phyloP scores from a whole-genome alignment of 2,113 vertebrate genomes.

The Gnathonemus echidnorhynchus region DNA sequence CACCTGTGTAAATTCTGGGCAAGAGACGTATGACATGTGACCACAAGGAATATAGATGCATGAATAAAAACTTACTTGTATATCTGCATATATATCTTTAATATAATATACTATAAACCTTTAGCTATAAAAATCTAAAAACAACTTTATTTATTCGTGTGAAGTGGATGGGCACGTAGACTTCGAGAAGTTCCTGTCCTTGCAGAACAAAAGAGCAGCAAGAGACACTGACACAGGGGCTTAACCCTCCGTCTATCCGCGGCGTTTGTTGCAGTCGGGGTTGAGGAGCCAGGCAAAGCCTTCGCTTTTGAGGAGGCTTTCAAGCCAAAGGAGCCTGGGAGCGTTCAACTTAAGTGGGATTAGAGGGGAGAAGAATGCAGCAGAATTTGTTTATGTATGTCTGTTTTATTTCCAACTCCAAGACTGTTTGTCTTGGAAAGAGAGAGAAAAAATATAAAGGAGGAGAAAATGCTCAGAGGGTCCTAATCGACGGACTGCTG shows the following conservation, averaged over 20 bases:
- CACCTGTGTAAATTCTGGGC: background rate
- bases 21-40: background rate
- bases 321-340: slow-evolving; percentile 34
- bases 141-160: background rate
- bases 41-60: background rate
- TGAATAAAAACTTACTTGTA: background rate
- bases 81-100: background rate
- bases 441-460: background rate
- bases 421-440: slow-evolving; percentile 22
- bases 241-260: slow-evolving; percentile 28
- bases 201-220: slow-evolving; percentile 35
- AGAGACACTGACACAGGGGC: slow-evolving; percentile 17
- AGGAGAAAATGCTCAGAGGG: slow-evolving; percentile 24
- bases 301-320: slow-evolving; percentile 31
- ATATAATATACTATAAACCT: background rate
- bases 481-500: slow-evolving; percentile 5
- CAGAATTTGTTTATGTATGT: slow-evolving; percentile 39
- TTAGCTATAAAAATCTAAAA: background rate
- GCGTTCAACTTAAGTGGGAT: slow-evolving; percentile 48
- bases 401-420: slow-evolving; percentile 19
- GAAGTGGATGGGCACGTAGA: background rate
- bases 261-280: slow-evolving; percentile 19
- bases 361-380: slow-evolving; percentile 30
- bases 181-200: slow-evolving; percentile 29
- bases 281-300: slow-evolving; percentile 30